phyloP scores from a whole-genome alignment of 2,113 vertebrate species.

The Phycodurus eques region DNA sequence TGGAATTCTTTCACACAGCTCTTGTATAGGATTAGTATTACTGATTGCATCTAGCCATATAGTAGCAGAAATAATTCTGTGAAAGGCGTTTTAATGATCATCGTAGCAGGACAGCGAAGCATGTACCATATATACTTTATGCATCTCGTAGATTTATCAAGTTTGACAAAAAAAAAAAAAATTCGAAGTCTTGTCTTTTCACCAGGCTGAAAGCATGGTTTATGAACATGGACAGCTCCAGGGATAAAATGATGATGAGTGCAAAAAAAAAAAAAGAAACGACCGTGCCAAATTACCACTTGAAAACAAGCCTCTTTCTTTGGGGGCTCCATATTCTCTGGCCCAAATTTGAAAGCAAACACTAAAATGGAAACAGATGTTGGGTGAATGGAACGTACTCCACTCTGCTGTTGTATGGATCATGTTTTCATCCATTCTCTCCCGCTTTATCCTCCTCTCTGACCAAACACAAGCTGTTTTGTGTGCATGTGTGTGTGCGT shows the following conservation, averaged over 20 bases:
- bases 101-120: not conserved
- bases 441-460: slow-evolving; percentile 38
- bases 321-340: slow-evolving; percentile 56
- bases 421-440: slow-evolving; percentile 55
- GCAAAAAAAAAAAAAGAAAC: slow-evolving; percentile 21
- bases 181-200: not conserved
- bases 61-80: not conserved
- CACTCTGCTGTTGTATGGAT: slow-evolving; percentile 24
- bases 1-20: not conserved
- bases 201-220: slow-evolving; percentile 19
- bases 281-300: slow-evolving; percentile 60
- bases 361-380: slow-evolving; percentile 75
- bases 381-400: slow-evolving; percentile 41
- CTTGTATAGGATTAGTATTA: not conserved
- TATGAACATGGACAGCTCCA: slow-evolving; percentile 41
- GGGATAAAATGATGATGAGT: slow-evolving; percentile 49
- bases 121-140: not conserved
- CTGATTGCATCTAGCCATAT: not conserved
- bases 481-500: not conserved
- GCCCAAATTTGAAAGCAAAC: slow-evolving; percentile 57
- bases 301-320: slow-evolving; percentile 64
- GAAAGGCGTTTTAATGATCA: not conserved
- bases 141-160: slow-evolving; percentile 7
- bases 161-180: not conserved
- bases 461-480: slow-evolving; percentile 55